phyloP scores from a whole-genome alignment of 2,888 invertebrate species.

The Quadroppia sp. region DNA sequence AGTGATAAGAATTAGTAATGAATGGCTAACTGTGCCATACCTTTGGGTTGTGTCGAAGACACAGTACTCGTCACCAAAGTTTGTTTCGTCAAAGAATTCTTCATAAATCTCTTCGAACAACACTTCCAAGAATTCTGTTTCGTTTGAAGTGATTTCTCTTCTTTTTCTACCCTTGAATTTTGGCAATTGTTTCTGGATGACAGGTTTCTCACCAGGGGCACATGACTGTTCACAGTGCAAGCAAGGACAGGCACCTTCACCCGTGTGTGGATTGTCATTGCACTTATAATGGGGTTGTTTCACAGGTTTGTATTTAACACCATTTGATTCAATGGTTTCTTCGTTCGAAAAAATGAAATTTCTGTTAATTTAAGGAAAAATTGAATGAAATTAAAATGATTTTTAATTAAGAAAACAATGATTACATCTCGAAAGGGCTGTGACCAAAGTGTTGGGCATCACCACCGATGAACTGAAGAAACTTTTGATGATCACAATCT shows the following conservation, averaged over 20 bases:
- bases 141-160: not conserved
- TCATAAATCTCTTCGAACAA: not conserved
- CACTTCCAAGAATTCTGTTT: not conserved
- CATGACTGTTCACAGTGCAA: not conserved
- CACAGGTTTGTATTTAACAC: not conserved
- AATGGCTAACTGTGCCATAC: not conserved
- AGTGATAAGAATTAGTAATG: not conserved
- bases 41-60: not conserved
- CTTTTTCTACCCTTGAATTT: not conserved
- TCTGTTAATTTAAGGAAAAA: not conserved
- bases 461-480: slow-evolving; percentile 17
- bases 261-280: not conserved
- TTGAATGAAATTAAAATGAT: not conserved
- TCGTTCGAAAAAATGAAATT: slow-evolving; percentile 11
- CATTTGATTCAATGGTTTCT: not conserved
- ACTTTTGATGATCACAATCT: slow-evolving; percentile 43
- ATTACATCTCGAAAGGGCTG: slow-evolving; percentile 41
- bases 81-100: not conserved
- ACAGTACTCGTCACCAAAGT: not conserved
- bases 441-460: slow-evolving; percentile 38
- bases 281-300: slow-evolving; percentile 4
- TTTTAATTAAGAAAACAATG: not conserved
- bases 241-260: not conserved
- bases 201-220: not conserved
- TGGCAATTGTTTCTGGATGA: not conserved